Evolutionary conservation across 92 coral and sea anemone genomes (phyloP), one percentile per base, ranked within the genome.

Genomic region (Muricea muricata): DNA sequence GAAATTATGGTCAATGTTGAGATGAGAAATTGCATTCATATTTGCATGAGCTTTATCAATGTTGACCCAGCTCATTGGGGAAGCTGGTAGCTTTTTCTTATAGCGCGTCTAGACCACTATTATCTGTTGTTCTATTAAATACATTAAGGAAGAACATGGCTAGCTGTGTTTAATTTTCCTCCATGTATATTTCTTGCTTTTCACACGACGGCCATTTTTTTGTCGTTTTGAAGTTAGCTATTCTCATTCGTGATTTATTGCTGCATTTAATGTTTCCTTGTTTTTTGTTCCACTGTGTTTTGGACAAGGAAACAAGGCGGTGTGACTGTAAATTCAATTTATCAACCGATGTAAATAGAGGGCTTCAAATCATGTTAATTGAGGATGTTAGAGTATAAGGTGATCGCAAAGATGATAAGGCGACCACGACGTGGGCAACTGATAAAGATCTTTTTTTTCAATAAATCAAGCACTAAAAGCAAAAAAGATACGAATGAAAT

Each of bases 1-100:
- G 70, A 63, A 63, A 63, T 63, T 63, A 32, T 63, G 37, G n/a
- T 30, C 30, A 63, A 63, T 60, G 34, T 26, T 25, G 70, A 63
- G 70, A 39, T 32, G 70, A 32, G 30, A 63, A 26, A 63, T 63
- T 63, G 70, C 70, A 63, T 63, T 63, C 39, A 63, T 63, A 63
- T 63, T 63, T 63, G 30, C 70, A 63, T 30, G 70, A 63, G 70
- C 11, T 26, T 63, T 13, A 26, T 63, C 70, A 25, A 25, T 63
- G 70, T 63, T 63, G 70, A 63, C 37, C 13, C 14, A 63, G 70
- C 70, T 29, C 70, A 26, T 63, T 28, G 37, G 35, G 70, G 30
- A 63, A 3, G 30, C 37, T 2, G 30, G 70, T 63, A 10, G 37
- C 70, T 24, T 63, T 11, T 32, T 37, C 70, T 63, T 63, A 11